Evolutionary conservation across 2,797 vertebrate species (phyloP), one percentile per base, ranked within the genome.

Genomic region (Coranthus polyacanthus): DNA sequence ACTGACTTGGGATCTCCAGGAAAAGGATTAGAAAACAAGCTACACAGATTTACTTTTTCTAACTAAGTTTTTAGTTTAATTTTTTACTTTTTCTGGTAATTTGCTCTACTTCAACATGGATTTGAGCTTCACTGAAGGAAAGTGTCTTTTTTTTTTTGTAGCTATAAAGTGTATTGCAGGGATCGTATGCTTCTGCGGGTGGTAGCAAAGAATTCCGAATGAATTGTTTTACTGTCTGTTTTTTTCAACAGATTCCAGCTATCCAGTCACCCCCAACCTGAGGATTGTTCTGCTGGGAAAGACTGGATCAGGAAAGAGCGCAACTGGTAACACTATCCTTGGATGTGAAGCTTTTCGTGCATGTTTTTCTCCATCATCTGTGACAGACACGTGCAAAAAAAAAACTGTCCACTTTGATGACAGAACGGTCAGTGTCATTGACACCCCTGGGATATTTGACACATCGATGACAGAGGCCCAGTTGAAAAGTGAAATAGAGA

Each of bases 271-370:
- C 26, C 4, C 0, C 0, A 1, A 79, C 10, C 20, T 89, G 47
- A 85, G 83, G 76, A 85, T 91, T 36, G 68, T 91, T 18, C 71
- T 91, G 59, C 47, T 91, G 57, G 90, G 86, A 5, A 90, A 83
- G 26, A 90, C 84, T n/a, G 85, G 84, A 55, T 79, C 84, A 17
- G 88, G 88, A 52, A 91, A 90, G 67, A 90, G 87, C 50, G 67
- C 72, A 10, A 79, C 88, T 54, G 89, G 84, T 10, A 91, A 91
- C 39, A 86, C 82, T 50, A 91, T 91, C 63, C 41, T 87, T 53
- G 47, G 70, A n/a, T 8, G 0, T 16, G 0, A 22, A 0, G 43
- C 6, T 21, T 91, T 91, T 62, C 0, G 1, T 0, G 15, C 26
- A 58, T 24, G 0, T 0, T 18, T 55, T 0, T 73, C 71, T 36